Base-by-base conservation (phyloP, 2,113 vertebrate genomes). In the Aphyosemion australe region DNA sequence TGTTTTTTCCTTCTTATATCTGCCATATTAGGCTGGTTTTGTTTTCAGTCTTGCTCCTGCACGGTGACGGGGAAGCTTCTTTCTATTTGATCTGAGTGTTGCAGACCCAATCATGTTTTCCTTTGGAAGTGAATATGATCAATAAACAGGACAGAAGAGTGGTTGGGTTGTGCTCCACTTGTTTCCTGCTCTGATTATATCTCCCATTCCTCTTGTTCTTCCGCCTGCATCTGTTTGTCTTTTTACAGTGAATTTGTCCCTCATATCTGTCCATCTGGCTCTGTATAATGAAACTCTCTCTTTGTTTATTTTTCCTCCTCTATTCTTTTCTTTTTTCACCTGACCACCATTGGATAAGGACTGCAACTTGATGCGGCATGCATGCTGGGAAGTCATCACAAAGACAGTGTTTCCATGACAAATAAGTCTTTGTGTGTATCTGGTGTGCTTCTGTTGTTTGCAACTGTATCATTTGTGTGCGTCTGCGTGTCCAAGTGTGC, bases 121-220 rank as follows among this genome's bases (percentile, higher is more conserved):
- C 63, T 52, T 21, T 66, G 12, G 0, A 61, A 67, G 60, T 66
- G 37, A 84, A 77, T 57, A 42, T 73, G 70, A 76, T 79, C 65
- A 67, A 71, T 80, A 82, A 74, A 74, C 73, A 19, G 54, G 73
- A 69, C 58, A 70, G 46, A 16, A 66, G 69, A 55, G 47, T n/a
- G 42, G 55, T 76, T 76, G 60, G 19, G 45, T 65, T 84, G 72
- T 59, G 55, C 69, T 50, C 82, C 62, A 21, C 61, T 78, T 64
- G 54, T 60, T 76, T 83, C 69, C 61, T 78, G 48, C 42, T 70
- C 65, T 58, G 78, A 80, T 83, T 51, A 65, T 41, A 76, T 84
- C 75, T 71, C 21, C 39, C 16, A 62, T 21, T 70, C 32, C 51
- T 57, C 64, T 78, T 75, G 55, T 68, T 69, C 72, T 60, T 43